Percentiles rank a stretch among this genome's conserved stretches.
phyloP scores from a whole-genome alignment of 2,797 vertebrate genomes.

The Euthynnus affinis region DNA sequence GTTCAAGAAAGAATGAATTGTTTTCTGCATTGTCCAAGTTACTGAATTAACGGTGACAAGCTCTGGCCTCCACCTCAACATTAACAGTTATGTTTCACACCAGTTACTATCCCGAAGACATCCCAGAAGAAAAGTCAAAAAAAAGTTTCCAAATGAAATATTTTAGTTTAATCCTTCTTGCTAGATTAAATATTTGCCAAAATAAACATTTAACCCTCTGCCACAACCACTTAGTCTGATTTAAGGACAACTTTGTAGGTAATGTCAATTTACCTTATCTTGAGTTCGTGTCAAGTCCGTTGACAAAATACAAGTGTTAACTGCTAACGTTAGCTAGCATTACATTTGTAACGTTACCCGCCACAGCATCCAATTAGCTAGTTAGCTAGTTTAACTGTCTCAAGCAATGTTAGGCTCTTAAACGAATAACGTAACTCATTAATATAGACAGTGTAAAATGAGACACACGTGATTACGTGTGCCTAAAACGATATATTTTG shows the following conservation, averaged over 20 bases:
- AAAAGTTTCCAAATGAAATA: neutral
- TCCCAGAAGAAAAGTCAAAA: neutral
- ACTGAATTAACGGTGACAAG: too few relatives aligned
- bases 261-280: neutral
- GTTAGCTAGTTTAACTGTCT: neutral
- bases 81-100: too few relatives aligned
- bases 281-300: neutral
- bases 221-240: too few relatives aligned
- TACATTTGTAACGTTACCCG: neutral
- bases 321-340: neutral
- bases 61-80: fast-evolving
- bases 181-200: neutral
- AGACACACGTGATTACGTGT: neutral
- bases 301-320: neutral
- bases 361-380: too few relatives aligned
- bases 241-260: neutral
- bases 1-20: neutral
- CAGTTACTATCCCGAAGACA: too few relatives aligned
- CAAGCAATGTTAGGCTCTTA: neutral
- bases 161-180: neutral
- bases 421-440: too few relatives aligned
- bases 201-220: too few relatives aligned
- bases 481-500: neutral
- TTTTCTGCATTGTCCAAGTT: neutral
- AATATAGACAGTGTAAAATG: neutral